These are phyloP conservation scores for Musca domestica DNA, from an alignment of 1,140 invertebrate genomes.

Conservation along the genomic window DNA sequence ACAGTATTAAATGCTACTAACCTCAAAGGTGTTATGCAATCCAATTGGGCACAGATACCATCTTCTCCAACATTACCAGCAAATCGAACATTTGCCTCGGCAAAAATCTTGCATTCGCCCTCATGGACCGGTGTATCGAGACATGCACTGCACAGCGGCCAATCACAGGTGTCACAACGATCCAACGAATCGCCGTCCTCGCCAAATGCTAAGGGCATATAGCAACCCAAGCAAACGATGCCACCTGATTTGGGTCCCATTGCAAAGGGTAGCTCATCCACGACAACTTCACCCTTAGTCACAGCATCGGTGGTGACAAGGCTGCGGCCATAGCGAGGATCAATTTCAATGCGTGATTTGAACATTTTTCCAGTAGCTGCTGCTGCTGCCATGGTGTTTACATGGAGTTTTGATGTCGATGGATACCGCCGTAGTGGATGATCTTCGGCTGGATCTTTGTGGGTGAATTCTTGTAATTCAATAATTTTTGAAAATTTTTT, in stretches of 20 bases:
- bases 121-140: constrained; percentile 59
- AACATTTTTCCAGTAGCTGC: constrained; percentile 31
- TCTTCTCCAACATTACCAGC: constrained; percentile 62
- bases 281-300: constrained; percentile 68
- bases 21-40: constrained; percentile 76
- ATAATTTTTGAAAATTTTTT: constrained; percentile 24
- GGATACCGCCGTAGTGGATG: background rate
- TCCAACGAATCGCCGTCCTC: constrained; percentile 53
- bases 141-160: constrained; percentile 75
- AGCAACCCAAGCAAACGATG: constrained; percentile 74
- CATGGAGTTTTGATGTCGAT: background rate
- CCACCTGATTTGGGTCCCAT: constrained; percentile 71
- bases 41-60: constrained; percentile 67
- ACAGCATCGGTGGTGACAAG: constrained; percentile 65
- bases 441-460: background rate
- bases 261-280: constrained; percentile 70
- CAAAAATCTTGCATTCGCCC: constrained; percentile 66
- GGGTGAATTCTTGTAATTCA: constrained; percentile 21
- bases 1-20: constrained; percentile 44
- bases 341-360: constrained; percentile 42
- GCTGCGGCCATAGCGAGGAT: constrained; percentile 64
- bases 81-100: constrained; percentile 60
- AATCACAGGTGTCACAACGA: constrained; percentile 69
- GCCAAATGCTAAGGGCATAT: constrained; percentile 58
- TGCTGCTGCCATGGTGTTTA: constrained; percentile 43